phyloP scores from a whole-genome alignment of 2,797 vertebrate species.

The Alcedo atthis region DNA sequence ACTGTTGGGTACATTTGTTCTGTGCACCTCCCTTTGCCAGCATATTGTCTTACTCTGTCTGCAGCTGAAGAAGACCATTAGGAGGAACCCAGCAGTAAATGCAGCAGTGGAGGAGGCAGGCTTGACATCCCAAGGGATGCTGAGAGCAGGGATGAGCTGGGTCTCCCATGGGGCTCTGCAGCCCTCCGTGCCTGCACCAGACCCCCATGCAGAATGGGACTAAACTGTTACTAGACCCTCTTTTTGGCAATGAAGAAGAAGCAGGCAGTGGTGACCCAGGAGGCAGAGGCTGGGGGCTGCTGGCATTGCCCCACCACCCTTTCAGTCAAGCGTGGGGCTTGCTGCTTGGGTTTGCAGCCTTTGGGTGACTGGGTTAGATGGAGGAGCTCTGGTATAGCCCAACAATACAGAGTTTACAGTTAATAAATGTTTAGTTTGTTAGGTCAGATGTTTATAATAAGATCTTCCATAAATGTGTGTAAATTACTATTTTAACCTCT shows the following conservation, averaged over 20 bases:
- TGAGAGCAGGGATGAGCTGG: not conserved
- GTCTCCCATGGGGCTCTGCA: not conserved
- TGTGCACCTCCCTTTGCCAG: not conserved
- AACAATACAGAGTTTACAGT: not conserved
- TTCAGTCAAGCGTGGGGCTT: not conserved
- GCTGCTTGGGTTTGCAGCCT: not conserved
- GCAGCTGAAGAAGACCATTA: not conserved
- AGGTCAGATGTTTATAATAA: not conserved
- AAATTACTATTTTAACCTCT: not conserved
- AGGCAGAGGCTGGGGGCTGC: not conserved
- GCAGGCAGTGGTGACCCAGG: not conserved
- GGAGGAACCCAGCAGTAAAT: not conserved
- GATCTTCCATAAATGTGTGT: not conserved
- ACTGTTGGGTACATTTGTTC: not conserved
- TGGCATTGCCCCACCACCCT: not conserved
- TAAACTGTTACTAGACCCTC: not conserved
- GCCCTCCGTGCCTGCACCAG: not conserved
- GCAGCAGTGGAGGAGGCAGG: not conserved
- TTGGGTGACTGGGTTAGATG: not conserved
- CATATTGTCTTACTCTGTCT: accelerated
- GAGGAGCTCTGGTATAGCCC: not conserved
- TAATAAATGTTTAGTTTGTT: not conserved
- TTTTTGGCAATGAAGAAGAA: not conserved
- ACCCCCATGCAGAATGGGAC: accelerated
- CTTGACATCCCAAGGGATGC: not conserved